Conservation (phyloP, 2,113 vertebrate species). For the Corythoichthys intestinalis region DNA sequence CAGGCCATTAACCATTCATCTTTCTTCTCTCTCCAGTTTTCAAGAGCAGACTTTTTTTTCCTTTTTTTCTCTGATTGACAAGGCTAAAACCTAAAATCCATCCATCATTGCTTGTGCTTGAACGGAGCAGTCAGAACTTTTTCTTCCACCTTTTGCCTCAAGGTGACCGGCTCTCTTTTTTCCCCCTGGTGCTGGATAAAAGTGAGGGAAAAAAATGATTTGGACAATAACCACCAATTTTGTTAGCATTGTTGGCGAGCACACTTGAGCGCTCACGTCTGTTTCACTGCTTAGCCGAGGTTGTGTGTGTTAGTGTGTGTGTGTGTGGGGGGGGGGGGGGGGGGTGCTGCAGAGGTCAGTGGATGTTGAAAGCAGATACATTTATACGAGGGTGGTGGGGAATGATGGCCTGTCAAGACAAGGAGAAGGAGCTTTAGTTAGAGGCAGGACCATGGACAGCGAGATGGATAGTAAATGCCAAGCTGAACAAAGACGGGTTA, state of each 20-base stretch:
- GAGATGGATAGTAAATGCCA: not conserved
- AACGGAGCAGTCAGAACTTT: conserved; percentile 8
- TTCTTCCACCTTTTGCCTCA: conserved; percentile 23
- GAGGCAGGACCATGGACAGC: conserved; percentile 5
- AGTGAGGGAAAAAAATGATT: conserved; percentile 27
- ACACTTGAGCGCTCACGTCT: conserved; percentile 39
- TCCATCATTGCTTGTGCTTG: not conserved
- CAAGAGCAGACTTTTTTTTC: conserved; percentile 12
- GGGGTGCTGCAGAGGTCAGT: conserved; percentile 43
- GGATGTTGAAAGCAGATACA: conserved; percentile 40
- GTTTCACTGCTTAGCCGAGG: conserved; percentile 42
- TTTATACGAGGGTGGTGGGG: conserved; percentile 29
- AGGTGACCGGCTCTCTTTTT: conserved; percentile 21
- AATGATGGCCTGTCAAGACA: conserved; percentile 25
- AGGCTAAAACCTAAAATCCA: conserved; percentile 4
- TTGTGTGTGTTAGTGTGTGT: conserved; percentile 9
- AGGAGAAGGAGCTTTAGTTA: conserved; percentile 14
- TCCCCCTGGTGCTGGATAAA: conserved; percentile 11
- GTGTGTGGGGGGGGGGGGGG: not conserved
- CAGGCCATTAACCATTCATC: conserved; percentile 37
- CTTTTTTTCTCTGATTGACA: conserved; percentile 3
- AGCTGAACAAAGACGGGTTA: not conserved
- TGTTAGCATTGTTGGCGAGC: conserved; percentile 25
- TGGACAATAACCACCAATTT: conserved; percentile 41
- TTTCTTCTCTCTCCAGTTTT: conserved; percentile 14